Percentiles rank a stretch among this genome's conserved stretches.
These are phyloP conservation scores for Rhinella marina DNA, from an alignment of 2,797 vertebrate species.

Conservation along the genomic window DNA sequence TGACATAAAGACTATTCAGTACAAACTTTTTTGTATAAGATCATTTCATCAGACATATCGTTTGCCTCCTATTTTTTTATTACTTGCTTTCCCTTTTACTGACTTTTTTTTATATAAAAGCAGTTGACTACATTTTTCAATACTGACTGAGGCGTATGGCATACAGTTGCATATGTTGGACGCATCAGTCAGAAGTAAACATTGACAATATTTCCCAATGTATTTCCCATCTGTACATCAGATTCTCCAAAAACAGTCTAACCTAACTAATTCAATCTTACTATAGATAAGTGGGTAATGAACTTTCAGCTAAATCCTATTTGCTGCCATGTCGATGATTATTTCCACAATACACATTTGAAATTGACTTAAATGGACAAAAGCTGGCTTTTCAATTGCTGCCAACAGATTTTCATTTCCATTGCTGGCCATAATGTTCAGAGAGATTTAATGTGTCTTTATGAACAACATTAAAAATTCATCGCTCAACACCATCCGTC, in stretches of 20 bases:
- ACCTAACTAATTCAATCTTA: background rate
- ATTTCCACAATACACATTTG: conserved; percentile 24
- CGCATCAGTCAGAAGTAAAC: too few species aligned
- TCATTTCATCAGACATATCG: too few species aligned
- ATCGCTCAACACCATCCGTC: conserved; percentile 6
- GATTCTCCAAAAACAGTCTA: background rate
- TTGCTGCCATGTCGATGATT: conserved; percentile 11
- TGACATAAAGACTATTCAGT: too few species aligned
- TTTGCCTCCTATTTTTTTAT: too few species aligned
- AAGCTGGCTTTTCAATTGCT: conserved; percentile 31
- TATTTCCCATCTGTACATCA: background rate
- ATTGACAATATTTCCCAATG: too few species aligned
- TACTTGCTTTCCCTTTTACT: too few species aligned
- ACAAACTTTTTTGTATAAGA: too few species aligned
- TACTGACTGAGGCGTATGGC: too few species aligned
- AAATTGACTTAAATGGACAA: conserved; percentile 29
- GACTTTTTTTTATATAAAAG: too few species aligned
- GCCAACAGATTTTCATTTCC: conserved; percentile 48
- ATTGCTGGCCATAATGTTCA: conserved; percentile 25
- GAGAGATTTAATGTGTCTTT: conserved; percentile 44
- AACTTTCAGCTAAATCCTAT: conserved; percentile 8
- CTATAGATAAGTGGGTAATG: background rate
- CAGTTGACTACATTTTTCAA: too few species aligned
- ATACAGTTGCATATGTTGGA: too few species aligned
- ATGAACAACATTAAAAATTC: conserved; percentile 57